These are phyloP conservation scores for Coendou prehensilis DNA, from an alignment of 2,797 vertebrate genomes.

Conservation along the genomic window DNA sequence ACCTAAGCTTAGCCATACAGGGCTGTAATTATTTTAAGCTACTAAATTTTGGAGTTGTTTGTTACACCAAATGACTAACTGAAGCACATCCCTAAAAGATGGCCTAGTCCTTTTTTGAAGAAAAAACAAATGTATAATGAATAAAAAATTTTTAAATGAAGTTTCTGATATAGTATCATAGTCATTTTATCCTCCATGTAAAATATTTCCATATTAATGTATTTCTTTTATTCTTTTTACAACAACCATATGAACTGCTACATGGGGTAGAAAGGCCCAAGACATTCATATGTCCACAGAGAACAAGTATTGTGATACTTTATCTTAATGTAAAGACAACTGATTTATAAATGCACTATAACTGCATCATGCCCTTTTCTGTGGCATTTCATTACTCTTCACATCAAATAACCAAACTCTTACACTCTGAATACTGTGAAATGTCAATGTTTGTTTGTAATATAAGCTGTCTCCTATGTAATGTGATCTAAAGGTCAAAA, in stretches of 20 bases:
- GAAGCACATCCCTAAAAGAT: neutral
- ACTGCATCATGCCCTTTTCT: conserved; percentile 6
- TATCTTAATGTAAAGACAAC: conserved; percentile 17
- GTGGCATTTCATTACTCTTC: neutral
- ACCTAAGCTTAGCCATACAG: neutral
- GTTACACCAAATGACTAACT: neutral
- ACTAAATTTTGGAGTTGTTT: neutral
- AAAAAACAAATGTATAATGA: neutral
- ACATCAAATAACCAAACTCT: conserved; percentile 48
- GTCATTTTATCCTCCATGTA: neutral
- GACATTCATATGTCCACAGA: neutral
- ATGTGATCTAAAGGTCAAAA: conserved; percentile 50
- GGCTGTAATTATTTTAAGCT: neutral
- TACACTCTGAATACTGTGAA: conserved; percentile 2
- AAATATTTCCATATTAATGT: conserved; percentile 13
- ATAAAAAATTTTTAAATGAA: neutral
- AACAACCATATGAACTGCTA: neutral
- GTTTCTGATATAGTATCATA: conserved; percentile 31
- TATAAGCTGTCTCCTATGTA: neutral
- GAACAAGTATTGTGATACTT: neutral
- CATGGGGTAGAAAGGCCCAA: neutral
- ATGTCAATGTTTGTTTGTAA: neutral
- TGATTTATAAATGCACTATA: conserved; percentile 62
- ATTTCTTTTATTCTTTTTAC: conserved; percentile 8
- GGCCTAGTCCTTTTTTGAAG: neutral